phyloP scores from a whole-genome alignment of 2,113 vertebrate genomes.

The cat (Felis catus) region F.catus_Fca126_mat1.0 CM031425.1:23977501-23978000 shows the following conservation, averaged over 20 bases:
- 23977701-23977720: constrained; percentile 99
- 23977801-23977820: background rate
- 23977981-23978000: constrained; percentile 18
- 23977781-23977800: background rate
- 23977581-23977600: constrained; percentile 97
- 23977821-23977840: background rate
- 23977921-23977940: background rate
- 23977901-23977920: background rate
- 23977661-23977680: constrained; percentile 97
- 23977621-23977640: constrained; percentile 94
- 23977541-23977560: background rate
- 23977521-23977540: background rate
- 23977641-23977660: constrained; percentile 96
- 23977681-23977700: constrained; percentile 99
- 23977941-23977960: background rate
- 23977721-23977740: constrained; percentile 83
- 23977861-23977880: background rate
- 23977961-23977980: background rate
- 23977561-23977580: constrained; percentile 85
- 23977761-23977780: background rate
- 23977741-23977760: background rate
- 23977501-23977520: background rate
- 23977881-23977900: constrained; percentile 53
- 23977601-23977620: constrained; percentile 98
- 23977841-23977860: background rate